phyloP scores from a whole-genome alignment of 30 jellyfish, hydroid and myxozoan genomes.

The Aurelia sp. region DNA sequence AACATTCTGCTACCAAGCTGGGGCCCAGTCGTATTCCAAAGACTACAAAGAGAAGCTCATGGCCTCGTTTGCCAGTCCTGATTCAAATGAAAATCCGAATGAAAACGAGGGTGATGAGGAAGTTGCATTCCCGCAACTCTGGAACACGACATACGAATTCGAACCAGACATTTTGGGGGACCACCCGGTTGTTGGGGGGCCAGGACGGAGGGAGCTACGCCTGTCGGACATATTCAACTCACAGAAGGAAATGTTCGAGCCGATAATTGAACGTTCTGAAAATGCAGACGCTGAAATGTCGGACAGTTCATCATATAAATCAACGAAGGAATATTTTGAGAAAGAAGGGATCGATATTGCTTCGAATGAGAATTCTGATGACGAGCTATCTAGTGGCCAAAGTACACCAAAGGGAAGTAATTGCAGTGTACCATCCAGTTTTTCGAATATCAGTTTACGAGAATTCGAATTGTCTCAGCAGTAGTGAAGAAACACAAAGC shows the following conservation, averaged over 20 bases:
- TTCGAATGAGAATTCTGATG: not conserved
- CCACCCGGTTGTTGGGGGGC: constrained; percentile 9
- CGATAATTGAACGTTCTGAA: constrained; percentile 49
- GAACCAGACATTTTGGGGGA: constrained; percentile 39
- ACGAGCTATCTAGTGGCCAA: constrained; percentile 20
- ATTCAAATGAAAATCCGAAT: constrained; percentile 23
- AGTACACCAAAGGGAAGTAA: constrained; percentile 45
- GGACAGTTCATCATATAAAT: constrained; percentile 55
- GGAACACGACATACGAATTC: constrained; percentile 27
- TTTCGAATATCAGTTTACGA: constrained; percentile 34
- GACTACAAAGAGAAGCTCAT: constrained; percentile 58
- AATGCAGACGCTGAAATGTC: constrained; percentile 34
- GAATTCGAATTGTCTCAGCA: not conserved
- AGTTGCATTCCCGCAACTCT: constrained; percentile 46
- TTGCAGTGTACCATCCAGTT: constrained; percentile 33
- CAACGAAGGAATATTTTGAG: constrained; percentile 36
- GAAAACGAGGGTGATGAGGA: constrained; percentile 30
- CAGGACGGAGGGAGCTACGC: constrained; percentile 49
- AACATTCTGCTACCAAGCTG: constrained; percentile 7
- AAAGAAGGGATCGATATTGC: not conserved
- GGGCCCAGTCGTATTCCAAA: not conserved
- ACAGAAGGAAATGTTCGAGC: constrained; percentile 56
- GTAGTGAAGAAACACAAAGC: not conserved
- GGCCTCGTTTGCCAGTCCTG: constrained; percentile 66
- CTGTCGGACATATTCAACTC: constrained; percentile 64